Evolutionary conservation across 1,140 invertebrate genomes (phyloP), one percentile per base, ranked within the genome.

Genomic region (Apis cerana): DNA sequence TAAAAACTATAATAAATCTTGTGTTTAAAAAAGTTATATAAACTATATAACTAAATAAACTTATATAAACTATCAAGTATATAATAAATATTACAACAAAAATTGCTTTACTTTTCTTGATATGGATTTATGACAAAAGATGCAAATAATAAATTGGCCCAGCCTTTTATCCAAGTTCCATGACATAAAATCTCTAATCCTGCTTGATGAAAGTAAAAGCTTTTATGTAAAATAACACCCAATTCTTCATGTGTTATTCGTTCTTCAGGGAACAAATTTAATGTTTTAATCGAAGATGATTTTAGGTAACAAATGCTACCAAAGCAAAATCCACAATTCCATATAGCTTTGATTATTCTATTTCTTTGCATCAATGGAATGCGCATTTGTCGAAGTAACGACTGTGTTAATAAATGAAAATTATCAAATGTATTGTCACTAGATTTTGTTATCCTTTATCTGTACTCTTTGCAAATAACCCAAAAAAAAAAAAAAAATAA

Each of bases 181-280:
- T 89, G 82, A 58, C 70, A 87, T 13, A 92, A 88, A 65, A 91
- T 81, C 17, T 91, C 81, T 8, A 91, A 48, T 54, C 83, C 81
- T 2, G 89, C 89, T 43, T 81, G 85, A 84, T 92, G 90, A 75
- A 91, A 77, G 71, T 91, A 92, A 86, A 91, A 91, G 77, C 90
- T 91, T 69, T 89, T 91, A 21, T 91, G 87, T 12, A 92, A 61
- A 9, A 86, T 59, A 15, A 89, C 71, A 1, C 80, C 88, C 10
- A 89, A 59, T 27, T 90, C 85, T 1, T 77, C 81, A 59, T 87
- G 75, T 7, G 71, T 76, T 2, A 71, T 72, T 19, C 50, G 72
- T 23, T 82, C 76, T 1, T 80, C 80, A 50, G 80, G 43, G 50
- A 75, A 71, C 48, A 89, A 75, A 43, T 83, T 83, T 12, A 78